Evolutionary conservation across 1,140 invertebrate species (phyloP).

Genomic region (Chymomyza costata): DNA sequence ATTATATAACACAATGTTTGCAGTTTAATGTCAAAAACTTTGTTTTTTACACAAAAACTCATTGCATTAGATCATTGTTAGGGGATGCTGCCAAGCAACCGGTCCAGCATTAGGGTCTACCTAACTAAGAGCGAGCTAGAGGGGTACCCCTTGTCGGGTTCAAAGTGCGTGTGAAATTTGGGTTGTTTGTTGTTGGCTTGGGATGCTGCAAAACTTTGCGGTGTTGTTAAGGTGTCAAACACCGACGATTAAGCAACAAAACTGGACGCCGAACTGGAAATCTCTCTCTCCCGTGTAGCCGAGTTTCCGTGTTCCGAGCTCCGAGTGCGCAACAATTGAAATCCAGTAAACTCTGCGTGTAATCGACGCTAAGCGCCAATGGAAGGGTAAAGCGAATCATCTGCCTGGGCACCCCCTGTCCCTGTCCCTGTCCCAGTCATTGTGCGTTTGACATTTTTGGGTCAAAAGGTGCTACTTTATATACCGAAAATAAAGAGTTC

Average conservation of each 20-base stretch:
- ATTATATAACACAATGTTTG: constrained; percentile 63
- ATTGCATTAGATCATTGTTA: constrained; percentile 48
- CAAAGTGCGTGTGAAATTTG: constrained; percentile 69
- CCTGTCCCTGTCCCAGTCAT: too few species aligned
- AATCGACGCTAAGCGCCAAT: constrained; percentile 64
- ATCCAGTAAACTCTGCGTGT: constrained; percentile 20
- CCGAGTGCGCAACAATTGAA: neutral
- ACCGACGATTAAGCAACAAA: constrained; percentile 47
- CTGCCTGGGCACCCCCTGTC: too few species aligned
- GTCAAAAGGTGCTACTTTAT: constrained; percentile 23
- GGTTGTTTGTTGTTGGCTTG: constrained; percentile 40
- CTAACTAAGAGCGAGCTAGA: constrained; percentile 10
- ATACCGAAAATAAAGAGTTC: neutral
- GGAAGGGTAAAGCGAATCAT: too few species aligned
- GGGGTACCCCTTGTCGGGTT: constrained; percentile 36
- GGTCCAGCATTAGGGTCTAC: constrained; percentile 9
- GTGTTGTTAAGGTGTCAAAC: constrained; percentile 63
- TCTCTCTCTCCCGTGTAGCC: neutral
- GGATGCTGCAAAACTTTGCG: constrained; percentile 50
- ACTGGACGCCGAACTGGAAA: constrained; percentile 22
- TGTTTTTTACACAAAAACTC: constrained; percentile 66
- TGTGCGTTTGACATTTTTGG: constrained; percentile 28
- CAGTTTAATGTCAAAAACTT: constrained; percentile 67
- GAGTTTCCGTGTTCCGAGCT: too few species aligned
- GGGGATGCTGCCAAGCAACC: constrained; percentile 34